Percentiles rank a stretch among this genome's conserved stretches.
Evolutionary conservation across 2,888 invertebrate genomes (phyloP).

Genomic region (Plutella xylostella): DNA sequence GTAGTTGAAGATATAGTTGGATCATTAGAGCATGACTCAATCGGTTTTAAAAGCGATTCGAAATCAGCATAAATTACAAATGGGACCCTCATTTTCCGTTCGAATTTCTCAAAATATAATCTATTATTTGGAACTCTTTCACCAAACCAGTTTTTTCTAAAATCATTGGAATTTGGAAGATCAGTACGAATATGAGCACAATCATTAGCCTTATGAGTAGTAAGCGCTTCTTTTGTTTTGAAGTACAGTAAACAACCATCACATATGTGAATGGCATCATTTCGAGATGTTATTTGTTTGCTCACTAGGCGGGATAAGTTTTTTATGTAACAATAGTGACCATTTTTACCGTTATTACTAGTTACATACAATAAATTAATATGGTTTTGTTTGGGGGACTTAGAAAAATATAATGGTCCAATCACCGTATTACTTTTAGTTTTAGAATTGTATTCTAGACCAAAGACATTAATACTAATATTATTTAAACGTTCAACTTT

Average conservation of each 20-base stretch:
- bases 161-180: conserved; percentile 9
- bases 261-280: conserved; percentile 15
- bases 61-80: conserved; percentile 22
- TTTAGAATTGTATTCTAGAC: conserved; percentile 19
- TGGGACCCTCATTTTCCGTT: conserved; percentile 16
- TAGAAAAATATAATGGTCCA: conserved; percentile 21
- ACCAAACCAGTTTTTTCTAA: background rate
- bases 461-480: conserved; percentile 24
- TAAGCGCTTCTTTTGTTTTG: conserved; percentile 11
- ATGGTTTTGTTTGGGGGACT: conserved; percentile 15
- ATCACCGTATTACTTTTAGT: conserved; percentile 14
- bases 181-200: conserved; percentile 16
- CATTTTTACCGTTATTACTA: conserved; percentile 12
- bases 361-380: conserved; percentile 21
- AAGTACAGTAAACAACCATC: conserved; percentile 17
- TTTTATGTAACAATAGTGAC: conserved; percentile 23
- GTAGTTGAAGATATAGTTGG: conserved; percentile 18
- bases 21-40: conserved; percentile 18
- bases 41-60: conserved; percentile 21
- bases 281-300: conserved; percentile 12
- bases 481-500: conserved; percentile 22
- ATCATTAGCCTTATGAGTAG: conserved; percentile 13
- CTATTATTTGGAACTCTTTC: conserved; percentile 13
- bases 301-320: conserved; percentile 20
- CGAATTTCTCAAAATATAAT: conserved; percentile 16